Conservation (phyloP, 2,888 invertebrate genomes). For the Caenorhabditis sp. region DNA sequence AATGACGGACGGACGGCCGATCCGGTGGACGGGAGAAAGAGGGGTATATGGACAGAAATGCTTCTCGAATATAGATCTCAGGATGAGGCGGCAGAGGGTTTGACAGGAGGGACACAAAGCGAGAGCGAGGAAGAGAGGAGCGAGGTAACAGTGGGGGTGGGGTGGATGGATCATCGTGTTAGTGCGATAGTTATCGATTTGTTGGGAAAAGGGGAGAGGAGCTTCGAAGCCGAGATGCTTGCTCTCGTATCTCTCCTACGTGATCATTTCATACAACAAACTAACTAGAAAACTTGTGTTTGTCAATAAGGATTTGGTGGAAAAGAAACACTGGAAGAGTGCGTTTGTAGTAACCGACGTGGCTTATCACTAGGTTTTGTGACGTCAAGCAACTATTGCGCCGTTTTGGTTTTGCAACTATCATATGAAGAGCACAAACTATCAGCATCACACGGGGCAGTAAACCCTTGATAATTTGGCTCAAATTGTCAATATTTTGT, state of each 20-base stretch:
- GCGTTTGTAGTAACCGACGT: conserved; percentile 30
- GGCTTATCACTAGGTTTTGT: conserved; percentile 19
- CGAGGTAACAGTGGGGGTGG: conserved; percentile 1
- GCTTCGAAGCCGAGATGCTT: background rate
- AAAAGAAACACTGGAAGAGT: background rate
- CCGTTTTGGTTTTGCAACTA: background rate
- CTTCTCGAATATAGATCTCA: conserved; percentile 50
- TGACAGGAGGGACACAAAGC: conserved; percentile 12
- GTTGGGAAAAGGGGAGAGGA: conserved; percentile 17
- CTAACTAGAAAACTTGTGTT: background rate
- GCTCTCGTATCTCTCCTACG: conserved; percentile 24
- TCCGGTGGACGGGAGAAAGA: conserved; percentile 1
- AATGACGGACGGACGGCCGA: conserved; percentile 32
- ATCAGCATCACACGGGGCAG: background rate
- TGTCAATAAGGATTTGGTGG: background rate
- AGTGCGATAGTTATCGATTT: conserved; percentile 43
- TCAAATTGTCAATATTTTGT: too few relatives aligned
- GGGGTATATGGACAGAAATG: conserved; percentile 21
- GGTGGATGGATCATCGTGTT: conserved; percentile 38
- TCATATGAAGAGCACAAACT: background rate
- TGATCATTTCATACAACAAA: background rate
- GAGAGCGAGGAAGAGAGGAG: conserved; percentile 17
- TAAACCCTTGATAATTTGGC: too few relatives aligned
- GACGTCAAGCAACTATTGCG: conserved; percentile 39
- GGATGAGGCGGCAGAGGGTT: conserved; percentile 11